These are phyloP conservation scores for Ypsolopha scabrella DNA, from an alignment of 2,888 invertebrate species.

Conservation along the genomic window DNA sequence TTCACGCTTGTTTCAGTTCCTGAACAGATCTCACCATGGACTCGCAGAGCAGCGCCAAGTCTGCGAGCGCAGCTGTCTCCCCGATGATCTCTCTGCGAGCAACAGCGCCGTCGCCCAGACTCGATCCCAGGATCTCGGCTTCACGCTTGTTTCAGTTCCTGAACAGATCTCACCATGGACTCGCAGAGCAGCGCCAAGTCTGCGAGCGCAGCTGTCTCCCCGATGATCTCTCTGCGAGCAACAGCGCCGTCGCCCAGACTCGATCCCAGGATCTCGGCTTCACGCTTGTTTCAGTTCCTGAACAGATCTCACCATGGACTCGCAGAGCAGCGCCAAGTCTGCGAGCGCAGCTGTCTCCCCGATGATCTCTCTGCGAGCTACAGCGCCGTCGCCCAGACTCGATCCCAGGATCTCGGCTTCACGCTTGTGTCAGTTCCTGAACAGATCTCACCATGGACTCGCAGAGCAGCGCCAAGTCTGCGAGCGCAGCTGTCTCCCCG, in stretches of 20 bases:
- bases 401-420: conserved; percentile 95
- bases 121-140: conserved; percentile 93
- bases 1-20: conserved; percentile 72
- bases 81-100: conserved; percentile 87
- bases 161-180: conserved; percentile 72
- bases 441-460: conserved; percentile 79
- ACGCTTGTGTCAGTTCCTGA: conserved; percentile 52
- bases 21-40: conserved; percentile 72
- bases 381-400: conserved; percentile 90
- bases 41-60: conserved; percentile 91
- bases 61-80: conserved; percentile 84
- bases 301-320: conserved; percentile 75
- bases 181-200: conserved; percentile 92
- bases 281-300: conserved; percentile 66
- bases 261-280: conserved; percentile 93
- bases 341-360: conserved; percentile 85
- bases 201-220: conserved; percentile 84
- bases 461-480: conserved; percentile 88
- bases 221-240: conserved; percentile 85
- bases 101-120: conserved; percentile 89
- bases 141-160: conserved; percentile 72
- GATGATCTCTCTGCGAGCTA: conserved; percentile 86
- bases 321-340: conserved; percentile 90
- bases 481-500: conserved; percentile 84
- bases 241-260: conserved; percentile 92